A percentile compares a stretch with the other conserved stretches of the same genome.
Conservation (phyloP, 2,113 vertebrate genomes). For the Lucifuga dentata region DNA sequence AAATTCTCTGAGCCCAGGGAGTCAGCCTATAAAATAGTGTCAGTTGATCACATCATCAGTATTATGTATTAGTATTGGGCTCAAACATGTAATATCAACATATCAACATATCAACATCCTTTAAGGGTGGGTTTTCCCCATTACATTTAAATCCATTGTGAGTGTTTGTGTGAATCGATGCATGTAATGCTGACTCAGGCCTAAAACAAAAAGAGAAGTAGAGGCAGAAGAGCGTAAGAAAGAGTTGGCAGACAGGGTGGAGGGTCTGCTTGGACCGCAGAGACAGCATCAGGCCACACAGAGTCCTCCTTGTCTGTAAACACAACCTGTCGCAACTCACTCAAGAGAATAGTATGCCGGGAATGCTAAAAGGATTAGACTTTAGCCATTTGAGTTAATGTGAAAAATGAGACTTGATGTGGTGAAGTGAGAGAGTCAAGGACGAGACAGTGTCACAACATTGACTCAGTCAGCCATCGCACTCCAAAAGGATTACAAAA, state of each 20-base stretch:
- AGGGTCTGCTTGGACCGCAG: constrained; percentile 29
- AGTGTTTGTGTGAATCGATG: constrained; percentile 1
- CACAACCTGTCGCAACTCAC: constrained; percentile 66
- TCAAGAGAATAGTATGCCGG: constrained; percentile 51
- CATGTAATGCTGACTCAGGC: constrained; percentile 46
- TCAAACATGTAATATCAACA: no score
- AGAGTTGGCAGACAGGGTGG: constrained; percentile 49
- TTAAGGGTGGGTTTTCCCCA: no score
- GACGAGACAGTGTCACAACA: constrained; percentile 24
- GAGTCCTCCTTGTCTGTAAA: constrained; percentile 63
- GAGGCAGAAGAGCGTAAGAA: constrained; percentile 39
- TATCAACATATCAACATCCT: no score
- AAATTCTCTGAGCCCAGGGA: no score
- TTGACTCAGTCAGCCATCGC: constrained; percentile 14
- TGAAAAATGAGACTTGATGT: constrained; percentile 62
- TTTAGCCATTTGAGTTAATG: constrained; percentile 67
- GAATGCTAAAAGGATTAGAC: constrained; percentile 72
- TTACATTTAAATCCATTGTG: constrained; percentile 9
- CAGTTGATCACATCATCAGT: no score
- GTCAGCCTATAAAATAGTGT: no score
- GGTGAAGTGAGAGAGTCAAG: constrained; percentile 45
- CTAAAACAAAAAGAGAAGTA: not conserved
- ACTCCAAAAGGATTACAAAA: constrained; percentile 30
- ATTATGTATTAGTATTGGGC: no score
- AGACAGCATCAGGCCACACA: constrained; percentile 64